These are phyloP conservation scores for Penaeus chinensis DNA, from an alignment of 1,140 invertebrate species.

Conservation along the genomic window DNA sequence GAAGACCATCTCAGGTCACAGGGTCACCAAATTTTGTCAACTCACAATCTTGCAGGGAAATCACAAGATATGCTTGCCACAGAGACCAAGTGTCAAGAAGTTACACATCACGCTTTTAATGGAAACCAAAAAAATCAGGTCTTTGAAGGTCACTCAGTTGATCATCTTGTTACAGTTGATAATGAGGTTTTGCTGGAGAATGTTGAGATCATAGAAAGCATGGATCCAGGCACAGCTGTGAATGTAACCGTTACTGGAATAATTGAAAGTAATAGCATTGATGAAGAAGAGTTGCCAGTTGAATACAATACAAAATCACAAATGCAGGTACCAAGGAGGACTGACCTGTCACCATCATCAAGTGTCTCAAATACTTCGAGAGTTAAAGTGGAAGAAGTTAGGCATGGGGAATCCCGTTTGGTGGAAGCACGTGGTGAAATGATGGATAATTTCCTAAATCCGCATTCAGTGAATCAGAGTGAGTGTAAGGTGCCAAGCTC, in stretches of 20 bases:
- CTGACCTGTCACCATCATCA: too few species aligned
- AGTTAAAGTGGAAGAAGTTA: conserved; percentile 28
- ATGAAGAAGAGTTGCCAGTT: background rate
- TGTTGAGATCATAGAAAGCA: conserved; percentile 44
- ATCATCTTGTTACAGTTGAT: conserved; percentile 21
- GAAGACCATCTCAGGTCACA: conserved; percentile 4
- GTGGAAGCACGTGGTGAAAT: too few species aligned
- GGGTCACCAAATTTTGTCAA: conserved; percentile 1
- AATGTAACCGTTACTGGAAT: conserved; percentile 1
- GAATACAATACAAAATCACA: background rate
- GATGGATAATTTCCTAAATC: too few species aligned
- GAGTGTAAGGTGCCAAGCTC: too few species aligned
- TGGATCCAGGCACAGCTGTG: conserved; percentile 14
- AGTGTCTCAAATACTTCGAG: conserved; percentile 1
- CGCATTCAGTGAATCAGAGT: too few species aligned
- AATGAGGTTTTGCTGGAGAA: conserved; percentile 32
- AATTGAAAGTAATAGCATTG: background rate
- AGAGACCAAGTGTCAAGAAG: too few species aligned
- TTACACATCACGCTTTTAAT: too few species aligned
- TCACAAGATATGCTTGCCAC: background rate
- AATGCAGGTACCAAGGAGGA: too few species aligned
- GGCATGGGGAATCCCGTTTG: background rate
- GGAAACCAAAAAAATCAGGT: background rate
- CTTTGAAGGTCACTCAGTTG: conserved; percentile 8
- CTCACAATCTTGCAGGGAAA: too few species aligned